Evolutionary conservation across 2,797 vertebrate genomes (phyloP).

Genomic region (Mycteria americana): DNA sequence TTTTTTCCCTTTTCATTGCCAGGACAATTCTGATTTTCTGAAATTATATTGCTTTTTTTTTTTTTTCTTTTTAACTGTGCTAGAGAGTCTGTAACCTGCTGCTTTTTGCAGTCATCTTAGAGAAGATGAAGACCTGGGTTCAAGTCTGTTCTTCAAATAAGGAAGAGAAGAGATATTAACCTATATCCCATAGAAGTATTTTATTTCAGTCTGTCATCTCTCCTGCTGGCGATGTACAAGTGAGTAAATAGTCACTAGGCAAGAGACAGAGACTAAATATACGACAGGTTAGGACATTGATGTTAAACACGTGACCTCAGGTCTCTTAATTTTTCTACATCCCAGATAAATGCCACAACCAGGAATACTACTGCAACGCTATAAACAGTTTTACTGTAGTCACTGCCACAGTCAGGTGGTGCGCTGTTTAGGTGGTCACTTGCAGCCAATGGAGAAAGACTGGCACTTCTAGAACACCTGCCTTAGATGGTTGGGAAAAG

Average conservation of each 20-base stretch:
- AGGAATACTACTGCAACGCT: not conserved
- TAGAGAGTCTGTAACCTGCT: not conserved
- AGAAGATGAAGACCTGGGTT: not conserved
- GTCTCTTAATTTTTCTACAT: not conserved
- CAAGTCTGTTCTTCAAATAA: not conserved
- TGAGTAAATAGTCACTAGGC: not conserved
- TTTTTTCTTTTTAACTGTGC: not conserved
- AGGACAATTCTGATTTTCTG: not conserved
- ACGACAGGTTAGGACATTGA: not conserved
- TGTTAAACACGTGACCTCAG: not conserved
- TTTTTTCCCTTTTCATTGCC: not conserved
- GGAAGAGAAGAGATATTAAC: not conserved
- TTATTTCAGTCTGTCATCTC: not conserved
- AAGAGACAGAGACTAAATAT: not conserved
- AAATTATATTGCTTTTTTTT: not conserved
- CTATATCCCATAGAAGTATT: not conserved
- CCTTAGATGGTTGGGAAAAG: not conserved
- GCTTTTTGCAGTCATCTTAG: not conserved
- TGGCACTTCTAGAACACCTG: not conserved
- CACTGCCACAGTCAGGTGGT: not conserved
- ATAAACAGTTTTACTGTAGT: not conserved
- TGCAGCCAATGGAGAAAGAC: not conserved
- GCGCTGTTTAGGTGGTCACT: not conserved
- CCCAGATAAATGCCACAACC: not conserved
- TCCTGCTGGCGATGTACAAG: not conserved